phyloP scores from a whole-genome alignment of 2,888 invertebrate species.

The Axea sp. region DNA sequence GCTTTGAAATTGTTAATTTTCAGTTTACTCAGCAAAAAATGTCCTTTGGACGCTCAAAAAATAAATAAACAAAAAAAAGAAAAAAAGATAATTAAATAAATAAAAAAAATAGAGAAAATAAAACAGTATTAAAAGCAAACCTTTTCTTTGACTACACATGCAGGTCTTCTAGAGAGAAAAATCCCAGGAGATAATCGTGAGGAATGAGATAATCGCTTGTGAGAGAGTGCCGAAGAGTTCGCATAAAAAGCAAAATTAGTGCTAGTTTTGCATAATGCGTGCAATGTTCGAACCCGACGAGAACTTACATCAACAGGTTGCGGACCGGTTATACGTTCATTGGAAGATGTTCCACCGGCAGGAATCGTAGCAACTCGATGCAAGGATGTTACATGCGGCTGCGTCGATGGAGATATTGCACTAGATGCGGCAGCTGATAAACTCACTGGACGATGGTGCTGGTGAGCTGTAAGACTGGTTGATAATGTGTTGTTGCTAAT shows the following conservation, averaged over 20 bases:
- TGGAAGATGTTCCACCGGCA: constrained; percentile 81
- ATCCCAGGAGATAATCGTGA: constrained; percentile 14
- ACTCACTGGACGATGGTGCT: constrained; percentile 78
- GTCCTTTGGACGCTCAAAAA: no score
- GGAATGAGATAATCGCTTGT: constrained; percentile 4
- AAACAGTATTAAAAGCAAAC: no score
- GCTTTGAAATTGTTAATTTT: no score
- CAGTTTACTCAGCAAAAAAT: no score
- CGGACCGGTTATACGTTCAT: constrained; percentile 89
- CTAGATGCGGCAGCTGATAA: constrained; percentile 75
- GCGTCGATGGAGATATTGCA: constrained; percentile 63
- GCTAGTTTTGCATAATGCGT: constrained; percentile 21
- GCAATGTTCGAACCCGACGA: constrained; percentile 16
- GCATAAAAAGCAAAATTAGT: constrained; percentile 6
- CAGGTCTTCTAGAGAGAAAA: constrained; percentile 1
- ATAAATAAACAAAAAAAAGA: no score
- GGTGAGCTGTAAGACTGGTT: constrained; percentile 80
- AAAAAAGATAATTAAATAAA: no score
- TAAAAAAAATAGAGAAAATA: no score
- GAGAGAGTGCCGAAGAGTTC: constrained; percentile 3
- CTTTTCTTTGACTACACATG: no score
- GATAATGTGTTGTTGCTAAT: constrained; percentile 65
- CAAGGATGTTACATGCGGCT: constrained; percentile 76
- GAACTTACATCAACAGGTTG: constrained; percentile 92
- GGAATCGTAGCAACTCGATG: constrained; percentile 76